Evolutionary conservation across 2,888 invertebrate species (phyloP).

Genomic region (Pterostichus madidus): DNA sequence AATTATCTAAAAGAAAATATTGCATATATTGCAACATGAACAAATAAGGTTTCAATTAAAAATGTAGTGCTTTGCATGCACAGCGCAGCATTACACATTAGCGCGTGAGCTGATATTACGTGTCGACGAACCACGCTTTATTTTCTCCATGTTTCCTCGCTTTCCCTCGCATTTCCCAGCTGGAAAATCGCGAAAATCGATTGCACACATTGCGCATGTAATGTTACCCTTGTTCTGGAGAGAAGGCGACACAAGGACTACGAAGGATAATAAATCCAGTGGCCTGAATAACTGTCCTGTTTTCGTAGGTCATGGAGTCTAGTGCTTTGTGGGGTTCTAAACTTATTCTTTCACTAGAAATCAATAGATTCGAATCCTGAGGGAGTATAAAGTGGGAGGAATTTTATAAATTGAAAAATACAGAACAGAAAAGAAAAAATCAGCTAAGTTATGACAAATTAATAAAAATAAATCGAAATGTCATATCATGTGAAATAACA

Average conservation of each 20-base stretch:
- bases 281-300: background rate
- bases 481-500: no score
- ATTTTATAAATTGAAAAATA: no score
- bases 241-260: background rate
- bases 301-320: background rate
- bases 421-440: no score
- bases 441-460: no score
- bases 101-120: background rate
- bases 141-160: background rate
- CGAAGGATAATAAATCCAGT: conserved; percentile 1
- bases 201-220: background rate
- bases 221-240: background rate
- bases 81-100: background rate
- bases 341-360: background rate
- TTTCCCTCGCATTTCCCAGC: conserved; percentile 9
- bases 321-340: background rate
- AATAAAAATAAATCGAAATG: no score
- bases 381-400: no score
- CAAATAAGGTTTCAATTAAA: conserved; percentile 26
- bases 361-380: background rate
- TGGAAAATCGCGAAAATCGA: conserved; percentile 22
- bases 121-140: background rate
- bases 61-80: conserved; percentile 1
- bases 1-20: background rate
- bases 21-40: background rate